These are phyloP conservation scores for Stomatorhinus ivindoensis DNA, from an alignment of 2,113 vertebrate genomes.

Conservation along the genomic window DNA sequence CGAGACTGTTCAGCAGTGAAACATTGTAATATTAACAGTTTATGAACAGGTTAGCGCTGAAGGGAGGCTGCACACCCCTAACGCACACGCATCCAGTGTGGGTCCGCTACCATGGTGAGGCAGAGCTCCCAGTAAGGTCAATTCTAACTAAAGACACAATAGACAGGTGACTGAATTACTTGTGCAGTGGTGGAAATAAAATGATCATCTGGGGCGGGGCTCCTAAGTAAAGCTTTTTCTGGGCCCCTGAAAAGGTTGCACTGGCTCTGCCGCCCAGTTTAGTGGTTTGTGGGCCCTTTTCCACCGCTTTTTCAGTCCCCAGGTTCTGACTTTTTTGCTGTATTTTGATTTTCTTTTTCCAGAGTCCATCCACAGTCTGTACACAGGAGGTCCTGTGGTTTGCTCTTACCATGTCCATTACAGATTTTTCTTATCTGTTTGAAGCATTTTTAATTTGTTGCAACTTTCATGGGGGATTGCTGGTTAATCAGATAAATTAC, in stretches of 20 bases:
- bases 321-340: not conserved
- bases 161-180: not conserved
- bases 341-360: not conserved
- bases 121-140: not conserved
- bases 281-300: too few relatives aligned
- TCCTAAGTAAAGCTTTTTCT: not conserved
- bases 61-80: too few relatives aligned
- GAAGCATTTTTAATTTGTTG: not conserved
- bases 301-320: not conserved
- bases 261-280: not conserved
- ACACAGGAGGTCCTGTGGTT: not conserved
- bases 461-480: not conserved
- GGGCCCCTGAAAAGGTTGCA: not conserved
- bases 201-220: not conserved
- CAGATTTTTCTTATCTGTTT: not conserved
- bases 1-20: not conserved
- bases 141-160: not conserved
- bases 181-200: not conserved
- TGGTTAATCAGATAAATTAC: not conserved
- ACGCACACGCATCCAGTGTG: too few relatives aligned
- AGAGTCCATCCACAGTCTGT: not conserved
- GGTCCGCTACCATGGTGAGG: too few relatives aligned
- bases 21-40: too few relatives aligned
- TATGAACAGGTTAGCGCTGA: too few relatives aligned
- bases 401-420: not conserved